Base-by-base conservation (phyloP, 2,113 vertebrate species). In the Crotalus tigris region DNA sequence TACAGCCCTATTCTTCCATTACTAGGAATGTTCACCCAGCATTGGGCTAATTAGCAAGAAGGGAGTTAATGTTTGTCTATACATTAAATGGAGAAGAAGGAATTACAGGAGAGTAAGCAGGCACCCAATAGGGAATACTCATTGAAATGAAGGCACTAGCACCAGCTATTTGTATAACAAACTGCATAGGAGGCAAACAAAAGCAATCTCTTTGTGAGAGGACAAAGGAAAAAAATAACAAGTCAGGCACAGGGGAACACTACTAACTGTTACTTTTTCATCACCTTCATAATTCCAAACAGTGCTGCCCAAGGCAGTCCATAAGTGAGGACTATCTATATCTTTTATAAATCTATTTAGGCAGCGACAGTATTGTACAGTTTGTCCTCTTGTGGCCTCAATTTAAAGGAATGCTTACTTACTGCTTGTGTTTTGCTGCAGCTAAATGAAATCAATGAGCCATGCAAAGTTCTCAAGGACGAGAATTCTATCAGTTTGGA, bases 381-480 rank as follows among this genome's bases (percentile, higher is more conserved):
- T 44, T 81, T 44, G 33, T 15, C 5, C 87, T 54, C 87, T 21
- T 19, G 10, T 26, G 17, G 24, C 26, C 87, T 87, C 58, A 26
- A 6, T n/a, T 46, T 39, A 49, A 51, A 85, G 9, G 75, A 89
- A 4, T 33, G 54, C 6, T 54, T 92, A 97, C 98, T 98, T 94
- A 99, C 99, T 92, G 98, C 96, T 0, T 97, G 90, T 44, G n/a
- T 93, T 91, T 94, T 97, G 96, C 98, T 98, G 96, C 99, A 99
- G 93, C 96, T 97, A 95, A 98, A 98, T 0, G 97, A 98, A 95
- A 99, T 54, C 1, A 58, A 94, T 11, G 98, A 98, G 92, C 99
- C 99, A 0, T 99, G 98, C 98, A 99, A 97, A 26, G 98, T 98
- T 92, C 98, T 97, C 58, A 98, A 7, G 4, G 61, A 5, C 2